phyloP scores from a whole-genome alignment of 1,140 invertebrate genomes.

The Vanessa atalanta region DNA sequence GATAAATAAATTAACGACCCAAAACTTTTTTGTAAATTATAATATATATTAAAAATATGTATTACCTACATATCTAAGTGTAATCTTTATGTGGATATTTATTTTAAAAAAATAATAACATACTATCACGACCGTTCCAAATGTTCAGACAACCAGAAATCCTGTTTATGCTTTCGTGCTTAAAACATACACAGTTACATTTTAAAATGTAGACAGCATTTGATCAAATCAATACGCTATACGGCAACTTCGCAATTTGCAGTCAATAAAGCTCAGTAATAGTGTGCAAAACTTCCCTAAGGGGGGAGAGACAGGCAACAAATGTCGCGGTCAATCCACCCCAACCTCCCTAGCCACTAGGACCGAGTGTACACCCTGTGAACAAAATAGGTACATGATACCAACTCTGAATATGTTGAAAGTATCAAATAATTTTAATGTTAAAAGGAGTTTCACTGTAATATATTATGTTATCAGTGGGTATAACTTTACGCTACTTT shows the following conservation, averaged over 20 bases:
- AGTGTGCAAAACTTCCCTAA: slow-evolving; percentile 43
- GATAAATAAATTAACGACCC: too few species aligned
- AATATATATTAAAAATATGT: too few species aligned
- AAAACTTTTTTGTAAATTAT: too few species aligned
- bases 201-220: slow-evolving; percentile 8
- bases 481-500: too few species aligned
- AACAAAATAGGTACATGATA: slow-evolving; percentile 17
- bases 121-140: too few species aligned
- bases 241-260: slow-evolving; percentile 44
- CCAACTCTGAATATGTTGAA: not conserved
- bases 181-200: not conserved
- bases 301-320: slow-evolving; percentile 58
- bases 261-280: slow-evolving; percentile 51
- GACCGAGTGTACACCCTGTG: slow-evolving; percentile 29
- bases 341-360: slow-evolving; percentile 41
- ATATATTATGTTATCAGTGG: too few species aligned
- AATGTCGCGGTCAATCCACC: slow-evolving; percentile 68
- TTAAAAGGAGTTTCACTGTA: too few species aligned
- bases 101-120: too few species aligned
- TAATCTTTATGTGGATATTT: too few species aligned
- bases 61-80: too few species aligned
- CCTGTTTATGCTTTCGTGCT: not conserved
- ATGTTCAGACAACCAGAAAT: not conserved
- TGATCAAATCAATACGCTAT: slow-evolving; percentile 39
- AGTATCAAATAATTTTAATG: not conserved